A percentile compares a stretch with the other conserved stretches of the same genome.
phyloP scores from a whole-genome alignment of 1,140 invertebrate species.

The Drosophila baimaii region DNA sequence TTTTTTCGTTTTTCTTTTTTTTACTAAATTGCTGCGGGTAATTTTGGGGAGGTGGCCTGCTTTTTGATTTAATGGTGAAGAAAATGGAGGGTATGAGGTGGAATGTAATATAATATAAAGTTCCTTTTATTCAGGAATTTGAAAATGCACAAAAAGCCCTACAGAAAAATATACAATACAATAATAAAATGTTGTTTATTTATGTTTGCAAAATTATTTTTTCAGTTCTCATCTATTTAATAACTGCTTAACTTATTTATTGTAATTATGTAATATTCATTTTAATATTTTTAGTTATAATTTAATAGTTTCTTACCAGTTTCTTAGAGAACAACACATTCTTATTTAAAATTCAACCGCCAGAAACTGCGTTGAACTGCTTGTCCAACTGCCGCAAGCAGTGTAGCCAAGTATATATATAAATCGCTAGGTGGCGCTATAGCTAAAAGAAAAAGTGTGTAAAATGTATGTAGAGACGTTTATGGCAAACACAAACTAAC shows the following conservation, averaged over 20 bases:
- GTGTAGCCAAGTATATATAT: not conserved
- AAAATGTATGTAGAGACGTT: not conserved
- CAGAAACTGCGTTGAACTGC: not conserved
- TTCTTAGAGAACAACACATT: not conserved
- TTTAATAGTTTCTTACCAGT: too few relatives aligned
- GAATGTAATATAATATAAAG: too few relatives aligned
- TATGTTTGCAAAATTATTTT: too few relatives aligned
- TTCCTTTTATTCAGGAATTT: not conserved
- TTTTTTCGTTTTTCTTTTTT: constrained; percentile 17
- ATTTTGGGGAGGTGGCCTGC: constrained; percentile 14
- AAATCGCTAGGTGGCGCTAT: not conserved
- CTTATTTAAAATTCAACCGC: constrained; percentile 11
- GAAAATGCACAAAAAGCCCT: too few relatives aligned
- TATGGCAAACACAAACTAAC: not conserved
- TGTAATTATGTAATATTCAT: too few relatives aligned
- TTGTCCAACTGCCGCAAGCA: not conserved
- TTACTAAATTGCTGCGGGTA: constrained; percentile 44
- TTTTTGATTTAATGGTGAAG: not conserved
- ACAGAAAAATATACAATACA: too few relatives aligned
- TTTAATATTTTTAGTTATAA: too few relatives aligned
- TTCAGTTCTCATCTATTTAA: too few relatives aligned
- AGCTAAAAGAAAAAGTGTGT: not conserved
- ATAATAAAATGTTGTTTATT: too few relatives aligned
- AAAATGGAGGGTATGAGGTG: not conserved
- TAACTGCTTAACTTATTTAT: too few relatives aligned